Base-by-base conservation (phyloP, 2,888 invertebrate genomes). In the Drosophila borealis region DNA sequence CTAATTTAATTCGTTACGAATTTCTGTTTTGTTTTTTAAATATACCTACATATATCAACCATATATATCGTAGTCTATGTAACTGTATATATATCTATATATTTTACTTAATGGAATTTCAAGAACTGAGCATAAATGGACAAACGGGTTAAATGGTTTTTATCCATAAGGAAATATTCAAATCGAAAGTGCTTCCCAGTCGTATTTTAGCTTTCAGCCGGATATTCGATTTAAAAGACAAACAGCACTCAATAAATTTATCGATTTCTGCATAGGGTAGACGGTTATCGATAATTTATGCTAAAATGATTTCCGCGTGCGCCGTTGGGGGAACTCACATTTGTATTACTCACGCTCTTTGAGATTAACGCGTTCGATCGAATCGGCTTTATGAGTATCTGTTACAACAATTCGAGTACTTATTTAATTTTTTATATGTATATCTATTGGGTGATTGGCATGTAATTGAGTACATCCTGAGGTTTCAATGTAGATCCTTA, bases 21-120 rank as follows among this genome's bases (percentile, higher is more conserved):
- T 46, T 56, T 64, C 50, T 49, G 8, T 48, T 63, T 29, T 29
- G 37, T 51, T 62, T 50, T 34, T 41, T 41, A 41, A 44, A 50
- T 39, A 44, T 34, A 53, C 36, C 37, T 33, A 37, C 25, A 33
- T 34, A 19, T 19, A 60, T 42, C 13, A 64, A 53, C 34, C 53
- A 44, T 6, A 4, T 8, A 45, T 10, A 57, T 19, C n/a, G 3
- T 13, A 10, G 37, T 25, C 21, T 64, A 21, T n/a, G n/a, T n/a
- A n/a, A n/a, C n/a, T n/a, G n/a, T 17, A 1, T 45, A 14, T 36
- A 9, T 25, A 14, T 29, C 0, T 44, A 14, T 11, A 3, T 1
- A 6, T 39, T 17, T 14, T 6, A 25, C 25, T 25, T 1, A 11
- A 48, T 33, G 1, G 21, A 50, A 36, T 29, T 29, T 29, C 29